Base-by-base conservation (phyloP, 2,888 invertebrate genomes). In the Orthonevra nobilis region DNA sequence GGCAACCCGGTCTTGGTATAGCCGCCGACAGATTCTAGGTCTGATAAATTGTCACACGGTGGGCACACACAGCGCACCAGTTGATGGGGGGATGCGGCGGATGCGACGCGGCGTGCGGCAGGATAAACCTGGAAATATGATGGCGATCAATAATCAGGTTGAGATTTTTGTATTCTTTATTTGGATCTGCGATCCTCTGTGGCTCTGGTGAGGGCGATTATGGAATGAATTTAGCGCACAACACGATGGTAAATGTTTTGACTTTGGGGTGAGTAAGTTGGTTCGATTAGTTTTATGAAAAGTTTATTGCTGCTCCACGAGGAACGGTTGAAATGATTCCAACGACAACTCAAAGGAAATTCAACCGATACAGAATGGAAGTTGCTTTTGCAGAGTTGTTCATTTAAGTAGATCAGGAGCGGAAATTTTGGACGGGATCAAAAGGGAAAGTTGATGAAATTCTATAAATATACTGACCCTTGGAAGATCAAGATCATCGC, bases 41-140 rank as follows among this genome's bases (percentile, higher is more conserved):
- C 54, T 68, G 79, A 79, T 79, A 79, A 79, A 79, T 79, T 42
- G 79, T 61, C 72, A 42, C 61, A 61, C 23, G 61, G 14, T 56
- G 44, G 23, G 23, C 10, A 40, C n/a, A n/a, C n/a, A n/a, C n/a
- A n/a, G n/a, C n/a, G n/a, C n/a, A n/a, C n/a, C n/a, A n/a, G n/a
- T n/a, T n/a, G 14, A 23, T 15, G 3, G 14, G n/a, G 32, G 32
- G 44, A 30, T 56, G 56, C 66, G 46, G 42, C 56, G 17, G 32
- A 32, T 50, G 36, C 32, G 58, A 44, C 44, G 54, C 20, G 23
- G 32, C 63, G 36, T 26, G 58, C 52, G 52, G 54, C 48, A 72
- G 72, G 72, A 79, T 79, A 60, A 79, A 61, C 66, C 48, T 68
- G 66, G 61, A 79, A 72, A 79, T 79, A 79, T 79, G 79, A 68